phyloP scores from a whole-genome alignment of 2,888 invertebrate genomes.

The Watsonalla cultraria region DNA sequence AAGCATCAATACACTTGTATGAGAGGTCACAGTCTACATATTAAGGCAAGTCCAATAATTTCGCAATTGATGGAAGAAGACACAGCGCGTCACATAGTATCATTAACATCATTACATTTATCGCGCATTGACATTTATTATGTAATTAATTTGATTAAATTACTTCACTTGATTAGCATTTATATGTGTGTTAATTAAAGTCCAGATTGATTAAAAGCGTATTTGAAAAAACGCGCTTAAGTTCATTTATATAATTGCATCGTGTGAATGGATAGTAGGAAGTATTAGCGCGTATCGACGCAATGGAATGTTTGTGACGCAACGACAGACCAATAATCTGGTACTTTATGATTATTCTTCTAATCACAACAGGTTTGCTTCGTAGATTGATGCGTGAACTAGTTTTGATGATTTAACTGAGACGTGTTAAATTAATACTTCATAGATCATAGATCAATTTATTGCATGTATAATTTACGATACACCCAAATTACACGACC shows the following conservation, averaged over 20 bases:
- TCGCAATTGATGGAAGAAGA: not conserved
- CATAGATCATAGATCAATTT: no score
- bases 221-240: not conserved
- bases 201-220: not conserved
- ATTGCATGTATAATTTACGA: no score
- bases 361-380: not conserved
- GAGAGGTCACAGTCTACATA: not conserved
- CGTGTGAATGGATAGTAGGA: not conserved
- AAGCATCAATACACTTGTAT: not conserved
- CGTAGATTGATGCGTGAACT: not conserved
- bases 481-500: no score
- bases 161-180: slow-evolving; percentile 1
- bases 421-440: no score
- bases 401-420: not conserved
- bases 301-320: not conserved
- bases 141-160: slow-evolving; percentile 1
- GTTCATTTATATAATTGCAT: not conserved
- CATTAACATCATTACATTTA: slow-evolving; percentile 1
- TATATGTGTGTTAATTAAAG: not conserved
- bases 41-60: not conserved
- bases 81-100: not conserved
- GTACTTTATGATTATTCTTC: not conserved
- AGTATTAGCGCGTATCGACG: not conserved
- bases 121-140: slow-evolving; percentile 1
- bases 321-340: not conserved